phyloP scores from a whole-genome alignment of 2,113 vertebrate genomes.

The Parotia lawesii region DNA sequence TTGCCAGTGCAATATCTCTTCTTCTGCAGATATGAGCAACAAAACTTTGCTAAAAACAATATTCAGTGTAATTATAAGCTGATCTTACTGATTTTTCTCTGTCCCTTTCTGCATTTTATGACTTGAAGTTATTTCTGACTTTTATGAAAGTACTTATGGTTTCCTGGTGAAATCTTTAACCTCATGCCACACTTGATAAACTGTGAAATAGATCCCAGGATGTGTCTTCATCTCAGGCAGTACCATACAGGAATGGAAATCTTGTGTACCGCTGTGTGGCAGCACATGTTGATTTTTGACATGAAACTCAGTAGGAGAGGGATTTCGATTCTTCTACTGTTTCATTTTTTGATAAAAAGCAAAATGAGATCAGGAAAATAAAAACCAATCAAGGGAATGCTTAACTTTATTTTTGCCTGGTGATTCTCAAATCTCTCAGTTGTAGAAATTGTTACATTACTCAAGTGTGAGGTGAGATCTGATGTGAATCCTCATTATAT shows the following conservation, averaged over 20 bases:
- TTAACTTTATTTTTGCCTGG: not conserved
- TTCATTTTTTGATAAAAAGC: not conserved
- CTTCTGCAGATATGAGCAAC: not conserved
- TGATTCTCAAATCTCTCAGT: not conserved
- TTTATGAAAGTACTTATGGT: not conserved
- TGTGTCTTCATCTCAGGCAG: not conserved
- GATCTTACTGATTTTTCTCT: not conserved
- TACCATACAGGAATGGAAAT: not conserved
- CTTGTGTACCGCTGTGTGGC: not conserved
- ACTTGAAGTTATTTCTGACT: not conserved
- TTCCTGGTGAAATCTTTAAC: not conserved
- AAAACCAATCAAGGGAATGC: not conserved
- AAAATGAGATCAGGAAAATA: not conserved
- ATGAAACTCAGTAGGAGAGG: not conserved
- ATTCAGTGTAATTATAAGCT: not conserved
- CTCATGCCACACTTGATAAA: not conserved
- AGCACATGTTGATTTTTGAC: not conserved
- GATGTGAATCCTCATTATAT: not conserved
- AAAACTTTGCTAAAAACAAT: not conserved
- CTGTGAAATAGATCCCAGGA: not conserved
- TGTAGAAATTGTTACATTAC: not conserved
- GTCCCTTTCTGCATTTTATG: not conserved
- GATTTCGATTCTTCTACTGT: not conserved
- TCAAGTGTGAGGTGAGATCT: not conserved
- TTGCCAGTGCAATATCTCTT: not conserved